Evolutionary conservation across 1,140 invertebrate genomes (phyloP).

Genomic region (Samia ricini): DNA sequence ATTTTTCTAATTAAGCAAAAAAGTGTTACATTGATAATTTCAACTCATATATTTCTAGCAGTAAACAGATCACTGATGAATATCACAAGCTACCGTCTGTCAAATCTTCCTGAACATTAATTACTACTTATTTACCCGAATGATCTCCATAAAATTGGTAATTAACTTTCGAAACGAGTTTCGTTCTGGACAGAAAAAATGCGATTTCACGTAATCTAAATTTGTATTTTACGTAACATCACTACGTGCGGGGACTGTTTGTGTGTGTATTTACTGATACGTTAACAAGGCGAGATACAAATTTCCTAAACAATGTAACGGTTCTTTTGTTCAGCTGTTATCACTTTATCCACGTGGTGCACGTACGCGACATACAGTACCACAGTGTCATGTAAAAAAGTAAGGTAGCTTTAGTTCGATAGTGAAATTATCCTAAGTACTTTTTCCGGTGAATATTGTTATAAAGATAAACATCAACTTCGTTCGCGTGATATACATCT

Average conservation of each 20-base stretch:
- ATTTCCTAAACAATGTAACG: constrained; percentile 16
- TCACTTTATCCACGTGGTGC: constrained; percentile 23
- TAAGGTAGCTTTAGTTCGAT: neutral
- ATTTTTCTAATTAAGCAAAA: too few species aligned
- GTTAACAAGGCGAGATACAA: neutral
- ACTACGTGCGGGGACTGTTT: neutral
- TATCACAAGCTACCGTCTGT: too few species aligned
- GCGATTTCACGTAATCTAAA: neutral
- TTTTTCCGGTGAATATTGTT: too few species aligned
- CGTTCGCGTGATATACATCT: too few species aligned
- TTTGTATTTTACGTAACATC: neutral
- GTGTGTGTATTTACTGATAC: too few species aligned
- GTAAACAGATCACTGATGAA: too few species aligned
- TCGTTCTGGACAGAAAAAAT: neutral
- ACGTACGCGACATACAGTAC: neutral
- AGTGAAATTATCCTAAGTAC: neutral
- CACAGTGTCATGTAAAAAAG: neutral
- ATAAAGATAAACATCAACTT: too few species aligned
- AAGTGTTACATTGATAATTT: too few species aligned
- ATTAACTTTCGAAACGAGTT: neutral
- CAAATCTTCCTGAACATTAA: too few species aligned
- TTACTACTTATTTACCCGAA: too few species aligned
- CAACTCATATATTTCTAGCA: too few species aligned
- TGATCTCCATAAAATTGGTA: neutral
- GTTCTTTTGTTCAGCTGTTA: constrained; percentile 22